Evolutionary conservation across 2,888 invertebrate species (phyloP).

Genomic region (Callyntrura guangdongensis): DNA sequence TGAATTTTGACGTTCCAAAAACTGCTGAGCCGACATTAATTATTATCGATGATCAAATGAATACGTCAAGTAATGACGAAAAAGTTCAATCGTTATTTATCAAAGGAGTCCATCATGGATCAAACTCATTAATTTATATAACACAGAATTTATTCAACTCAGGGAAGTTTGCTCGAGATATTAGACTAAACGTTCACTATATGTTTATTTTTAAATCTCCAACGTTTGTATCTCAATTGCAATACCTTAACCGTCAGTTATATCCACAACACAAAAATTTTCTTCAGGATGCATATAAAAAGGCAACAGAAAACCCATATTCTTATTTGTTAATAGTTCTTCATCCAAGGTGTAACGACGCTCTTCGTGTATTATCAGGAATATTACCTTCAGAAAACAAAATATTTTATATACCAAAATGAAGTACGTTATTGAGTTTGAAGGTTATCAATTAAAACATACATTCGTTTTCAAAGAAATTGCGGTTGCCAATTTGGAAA

Average conservation of each 20-base stretch:
- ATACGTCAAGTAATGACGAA: no score
- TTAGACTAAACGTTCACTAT: conserved; percentile 67
- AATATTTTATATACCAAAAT: conserved; percentile 66
- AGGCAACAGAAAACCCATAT: conserved; percentile 73
- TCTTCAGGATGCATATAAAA: conserved; percentile 71
- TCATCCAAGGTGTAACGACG: conserved; percentile 74
- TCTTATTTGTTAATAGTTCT: conserved; percentile 74
- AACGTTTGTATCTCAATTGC: conserved; percentile 71
- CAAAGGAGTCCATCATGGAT: conserved; percentile 70
- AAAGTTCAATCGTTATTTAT: conserved; percentile 57
- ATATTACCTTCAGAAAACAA: conserved; percentile 67
- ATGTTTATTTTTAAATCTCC: conserved; percentile 70
- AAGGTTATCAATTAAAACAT: conserved; percentile 62
- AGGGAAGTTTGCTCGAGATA: conserved; percentile 64
- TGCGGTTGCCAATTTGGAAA: background rate
- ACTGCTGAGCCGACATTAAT: background rate
- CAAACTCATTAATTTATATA: conserved; percentile 55
- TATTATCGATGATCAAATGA: conserved; percentile 73
- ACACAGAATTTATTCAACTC: conserved; percentile 70
- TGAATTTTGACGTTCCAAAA: conserved; percentile 46
- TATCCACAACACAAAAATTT: conserved; percentile 16
- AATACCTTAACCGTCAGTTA: conserved; percentile 43
- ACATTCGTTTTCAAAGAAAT: conserved; percentile 69
- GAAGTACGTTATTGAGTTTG: conserved; percentile 70
- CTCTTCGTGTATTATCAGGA: conserved; percentile 58